A percentile compares a stretch with the other conserved stretches of the same genome.
phyloP scores from a whole-genome alignment of 2,797 vertebrate genomes.

The Sorex maritimensis region DNA sequence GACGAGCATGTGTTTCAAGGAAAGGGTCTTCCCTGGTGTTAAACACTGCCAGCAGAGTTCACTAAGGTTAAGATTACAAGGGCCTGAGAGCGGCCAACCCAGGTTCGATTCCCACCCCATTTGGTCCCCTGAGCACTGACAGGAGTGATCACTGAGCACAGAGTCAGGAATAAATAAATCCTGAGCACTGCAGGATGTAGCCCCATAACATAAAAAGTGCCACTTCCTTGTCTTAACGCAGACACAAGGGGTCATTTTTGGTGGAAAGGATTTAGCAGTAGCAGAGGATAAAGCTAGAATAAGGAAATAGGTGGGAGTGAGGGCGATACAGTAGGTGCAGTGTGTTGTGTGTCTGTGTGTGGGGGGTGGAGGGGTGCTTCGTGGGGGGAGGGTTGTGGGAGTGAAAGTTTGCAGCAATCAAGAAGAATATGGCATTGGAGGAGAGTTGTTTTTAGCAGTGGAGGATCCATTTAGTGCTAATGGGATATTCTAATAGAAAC shows the following conservation, averaged over 20 bases:
- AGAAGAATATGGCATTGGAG: too few species aligned
- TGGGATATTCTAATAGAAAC: background rate
- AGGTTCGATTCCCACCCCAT: too few species aligned
- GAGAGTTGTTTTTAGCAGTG: background rate
- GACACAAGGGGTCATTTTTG: background rate
- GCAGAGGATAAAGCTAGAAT: rapidly evolving
- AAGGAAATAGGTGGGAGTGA: background rate
- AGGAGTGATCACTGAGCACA: too few species aligned
- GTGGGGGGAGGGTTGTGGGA: too few species aligned
- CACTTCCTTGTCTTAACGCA: background rate
- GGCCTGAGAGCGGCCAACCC: too few species aligned
- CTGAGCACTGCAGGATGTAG: too few species aligned
- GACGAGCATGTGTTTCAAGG: background rate
- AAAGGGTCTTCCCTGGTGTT: background rate
- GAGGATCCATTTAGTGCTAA: background rate
- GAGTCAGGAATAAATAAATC: too few species aligned
- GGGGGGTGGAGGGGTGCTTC: background rate
- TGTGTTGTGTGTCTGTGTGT: background rate
- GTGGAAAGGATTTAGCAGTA: background rate
- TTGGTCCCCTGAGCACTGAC: too few species aligned
- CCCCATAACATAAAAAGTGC: too few species aligned
- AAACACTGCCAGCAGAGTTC: rapidly evolving
- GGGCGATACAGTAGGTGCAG: rapidly evolving
- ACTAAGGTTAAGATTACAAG: background rate
- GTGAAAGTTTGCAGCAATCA: background rate